These are phyloP conservation scores for Tapirus indicus DNA, from an alignment of 2,797 vertebrate species.

Conservation along the genomic window DNA sequence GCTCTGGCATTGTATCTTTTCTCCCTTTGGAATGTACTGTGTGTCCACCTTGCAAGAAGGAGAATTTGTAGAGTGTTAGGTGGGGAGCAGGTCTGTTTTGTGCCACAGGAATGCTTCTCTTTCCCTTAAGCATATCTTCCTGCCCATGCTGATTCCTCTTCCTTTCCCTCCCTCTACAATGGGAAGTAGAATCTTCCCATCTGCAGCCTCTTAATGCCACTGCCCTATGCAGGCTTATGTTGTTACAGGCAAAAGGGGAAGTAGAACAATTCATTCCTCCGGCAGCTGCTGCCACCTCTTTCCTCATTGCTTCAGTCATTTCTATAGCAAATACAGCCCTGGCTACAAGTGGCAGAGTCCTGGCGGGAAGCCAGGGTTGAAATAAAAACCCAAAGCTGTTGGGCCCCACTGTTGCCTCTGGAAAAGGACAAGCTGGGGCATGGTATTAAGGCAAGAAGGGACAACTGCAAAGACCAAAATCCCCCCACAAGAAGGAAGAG, in stretches of 20 bases:
- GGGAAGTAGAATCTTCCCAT: not conserved
- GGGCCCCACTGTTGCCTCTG: not conserved
- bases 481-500: not conserved
- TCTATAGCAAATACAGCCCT: not conserved
- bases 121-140: not conserved
- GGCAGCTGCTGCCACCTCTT: not conserved
- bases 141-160: not conserved
- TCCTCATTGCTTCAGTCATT: not conserved
- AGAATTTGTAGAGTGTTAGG: not conserved
- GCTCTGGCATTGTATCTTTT: not conserved
- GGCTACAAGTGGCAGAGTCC: not conserved
- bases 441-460: not conserved
- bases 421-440: constrained; percentile 38
- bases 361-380: constrained; percentile 49
- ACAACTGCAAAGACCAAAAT: not conserved
- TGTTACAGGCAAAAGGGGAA: not conserved
- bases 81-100: not conserved
- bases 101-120: not conserved
- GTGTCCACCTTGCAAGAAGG: not conserved
- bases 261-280: not conserved
- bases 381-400: not conserved
- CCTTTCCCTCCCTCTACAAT: not conserved
- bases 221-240: not conserved
- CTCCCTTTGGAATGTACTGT: not conserved
- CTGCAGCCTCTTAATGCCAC: not conserved